Evolutionary conservation across 2,113 vertebrate genomes (phyloP), one percentile per base, ranked within the genome.

Genomic region (Epinephelus moara): DNA sequence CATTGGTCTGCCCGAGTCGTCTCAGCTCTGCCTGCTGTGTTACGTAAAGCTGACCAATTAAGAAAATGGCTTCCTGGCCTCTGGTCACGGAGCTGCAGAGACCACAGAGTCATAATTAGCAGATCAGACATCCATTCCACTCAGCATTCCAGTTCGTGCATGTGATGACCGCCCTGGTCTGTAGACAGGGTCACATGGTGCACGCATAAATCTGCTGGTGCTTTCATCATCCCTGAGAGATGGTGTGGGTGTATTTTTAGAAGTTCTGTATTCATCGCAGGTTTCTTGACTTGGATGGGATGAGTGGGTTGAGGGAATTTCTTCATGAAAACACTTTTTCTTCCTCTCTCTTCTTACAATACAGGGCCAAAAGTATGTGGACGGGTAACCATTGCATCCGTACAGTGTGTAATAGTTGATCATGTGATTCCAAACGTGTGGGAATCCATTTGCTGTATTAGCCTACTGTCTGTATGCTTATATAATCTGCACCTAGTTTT

Each of bases 21-120:
- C 52, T 77, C 15, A 37, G 68, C 63, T 67, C 52, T 45, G 7
- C 57, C 42, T 11, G 49, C 55, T 47, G 55, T 8, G 60, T 85
- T 90, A 80, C 40, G 25, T 85, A 85, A 89, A 70, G 25, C 40
- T 2, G 25, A 63, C 74, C 72, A 83, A 87, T 91, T 89, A 79
- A 50, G 74, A 79, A 0, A 30, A 1, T 6, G 33, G 33, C 77
- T 59, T 59, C 45, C 62, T 78, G 80, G 14, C 82, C 78, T 66
- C 73, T 27, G 82, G 72, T 56, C 78, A 50, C 23, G 13, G 62
- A 72, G 80, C 70, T 33, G 69, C 56, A 10, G 27, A 68, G 66
- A 63, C 47, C 12, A 7, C 68, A 3, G 59, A 83, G 59, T 73
- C 56, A 15, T 74, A 78, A 91, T 84, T 69, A 91, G 70, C 81